Percentiles rank a stretch among this genome's conserved stretches.
phyloP scores from a whole-genome alignment of 2,113 vertebrate species.

The Catharus bicknelli region DNA sequence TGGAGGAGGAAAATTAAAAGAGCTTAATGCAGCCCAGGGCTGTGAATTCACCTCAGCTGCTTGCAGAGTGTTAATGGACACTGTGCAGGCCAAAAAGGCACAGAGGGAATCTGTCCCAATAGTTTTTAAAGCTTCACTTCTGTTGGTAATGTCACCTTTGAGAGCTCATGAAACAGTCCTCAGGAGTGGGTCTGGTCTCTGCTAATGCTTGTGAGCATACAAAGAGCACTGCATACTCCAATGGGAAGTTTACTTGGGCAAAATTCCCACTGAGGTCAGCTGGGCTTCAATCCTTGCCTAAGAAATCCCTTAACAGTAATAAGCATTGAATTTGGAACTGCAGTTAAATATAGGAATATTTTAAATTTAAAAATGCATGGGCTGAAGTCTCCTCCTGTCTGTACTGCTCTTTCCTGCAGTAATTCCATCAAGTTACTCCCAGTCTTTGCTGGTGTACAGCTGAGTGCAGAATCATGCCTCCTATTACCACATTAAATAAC shows the following conservation, averaged over 20 bases:
- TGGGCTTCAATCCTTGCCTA: slow-evolving; percentile 9
- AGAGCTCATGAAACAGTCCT: slow-evolving; percentile 19
- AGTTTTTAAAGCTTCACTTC: background rate
- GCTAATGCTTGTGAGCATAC: background rate
- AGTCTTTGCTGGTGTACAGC: background rate
- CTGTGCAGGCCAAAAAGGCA: background rate
- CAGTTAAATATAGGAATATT: background rate
- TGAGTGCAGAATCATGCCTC: background rate
- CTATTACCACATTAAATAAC: background rate
- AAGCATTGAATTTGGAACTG: background rate
- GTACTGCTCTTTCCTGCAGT: background rate
- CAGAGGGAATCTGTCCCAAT: background rate
- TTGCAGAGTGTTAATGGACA: background rate
- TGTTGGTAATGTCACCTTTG: background rate
- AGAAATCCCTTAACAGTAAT: slow-evolving; percentile 19
- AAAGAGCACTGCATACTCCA: background rate
- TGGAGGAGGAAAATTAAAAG: background rate
- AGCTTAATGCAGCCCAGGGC: background rate
- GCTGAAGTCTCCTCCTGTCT: background rate
- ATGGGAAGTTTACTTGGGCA: slow-evolving; percentile 28
- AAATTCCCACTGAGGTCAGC: slow-evolving; percentile 30
- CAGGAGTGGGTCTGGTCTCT: background rate
- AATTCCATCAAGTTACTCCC: background rate
- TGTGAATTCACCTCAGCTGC: background rate
- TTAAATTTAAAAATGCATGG: background rate